Evolutionary conservation across 2,888 invertebrate species (phyloP), one percentile per base, ranked within the genome.

Genomic region (Leptopilina syphax): DNA sequence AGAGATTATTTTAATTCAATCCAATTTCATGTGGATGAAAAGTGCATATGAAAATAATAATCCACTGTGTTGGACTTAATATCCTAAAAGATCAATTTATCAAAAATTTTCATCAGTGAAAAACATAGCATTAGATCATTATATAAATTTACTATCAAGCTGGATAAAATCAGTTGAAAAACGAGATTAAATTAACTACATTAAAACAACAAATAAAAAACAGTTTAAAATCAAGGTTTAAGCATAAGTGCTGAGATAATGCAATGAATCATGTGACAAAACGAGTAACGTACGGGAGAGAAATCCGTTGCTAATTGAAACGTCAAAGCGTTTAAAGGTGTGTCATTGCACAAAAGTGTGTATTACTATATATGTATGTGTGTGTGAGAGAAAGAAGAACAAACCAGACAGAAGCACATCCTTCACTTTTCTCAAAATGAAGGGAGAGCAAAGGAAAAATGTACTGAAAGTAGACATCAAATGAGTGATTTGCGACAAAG

Each of bases 291-390:
- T 34, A 41, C 57, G 18, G 54, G 63, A 63, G 63, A 73, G 73
- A 73, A 73, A 73, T 73, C 73, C 27, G 57, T 41, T 73, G 27
- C 34, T 73, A 73, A 73, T 73, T 73, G 73, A 73, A 73, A 73
- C 73, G 41, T 73, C 73, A 73, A 41, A 57, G 57, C 34, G 6
- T 57, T 73, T 73, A 57, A 50, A 73, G 70, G 70, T 54, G 34
- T 73, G 70, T 57, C 70, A n/a, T 73, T 73, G 70, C 54, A 9
- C 34, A 57, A 67, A 67, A 73, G 54, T 57, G 34, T 54, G 57
- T 50, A 12, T 44, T 44, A 8, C 7, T 44, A 44, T 44, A 44
- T 44, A 44, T 12, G 10, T 50, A 12, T 50, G 50, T 9, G 50
- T 10, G 50, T 10, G 50, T 10, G 10, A 50, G 50, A 50, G 50